A percentile compares a stretch with the other conserved stretches of the same genome.
Conservation (phyloP, 1,140 invertebrate species). For the Camponotus floridanus region DNA sequence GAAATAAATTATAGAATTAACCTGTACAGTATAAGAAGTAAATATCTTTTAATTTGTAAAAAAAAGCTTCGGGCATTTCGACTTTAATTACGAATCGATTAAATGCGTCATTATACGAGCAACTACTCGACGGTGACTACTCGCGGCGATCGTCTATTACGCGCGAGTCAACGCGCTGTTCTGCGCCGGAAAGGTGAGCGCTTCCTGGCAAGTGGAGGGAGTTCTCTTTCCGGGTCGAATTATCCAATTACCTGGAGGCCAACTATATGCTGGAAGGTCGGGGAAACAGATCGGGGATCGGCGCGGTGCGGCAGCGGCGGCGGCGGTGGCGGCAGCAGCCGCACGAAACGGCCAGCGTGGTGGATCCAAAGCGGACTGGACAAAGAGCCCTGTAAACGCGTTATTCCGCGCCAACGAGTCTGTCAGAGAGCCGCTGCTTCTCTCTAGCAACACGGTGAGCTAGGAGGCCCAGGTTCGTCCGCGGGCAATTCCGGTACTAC, state of each 20-base stretch:
- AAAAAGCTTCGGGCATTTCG: background rate
- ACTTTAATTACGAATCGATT: background rate
- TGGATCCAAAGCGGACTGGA: slow-evolving; percentile 82
- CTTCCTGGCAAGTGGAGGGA: slow-evolving; percentile 43
- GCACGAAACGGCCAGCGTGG: slow-evolving; percentile 79
- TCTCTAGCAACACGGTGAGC: slow-evolving; percentile 32
- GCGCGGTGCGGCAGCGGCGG: slow-evolving; percentile 27
- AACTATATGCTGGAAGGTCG: slow-evolving; percentile 64
- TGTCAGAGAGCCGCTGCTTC: slow-evolving; percentile 85
- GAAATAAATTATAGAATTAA: too few species aligned
- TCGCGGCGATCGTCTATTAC: slow-evolving; percentile 13
- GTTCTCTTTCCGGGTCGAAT: slow-evolving; percentile 71
- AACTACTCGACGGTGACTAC: background rate
- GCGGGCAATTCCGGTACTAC: slow-evolving; percentile 37
- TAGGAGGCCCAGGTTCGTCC: slow-evolving; percentile 42
- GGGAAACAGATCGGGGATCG: slow-evolving; percentile 69
- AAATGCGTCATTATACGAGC: background rate
- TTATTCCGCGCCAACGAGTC: slow-evolving; percentile 86
- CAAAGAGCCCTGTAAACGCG: slow-evolving; percentile 86
- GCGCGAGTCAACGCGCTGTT: slow-evolving; percentile 34
- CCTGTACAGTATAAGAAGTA: too few species aligned
- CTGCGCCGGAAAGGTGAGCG: slow-evolving; percentile 56
- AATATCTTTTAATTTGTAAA: background rate
- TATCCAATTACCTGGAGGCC: slow-evolving; percentile 76
- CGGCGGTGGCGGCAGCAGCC: slow-evolving; percentile 43